Conservation (phyloP, 2,113 vertebrate genomes). For the Eptesicus fuscus region DNA sequence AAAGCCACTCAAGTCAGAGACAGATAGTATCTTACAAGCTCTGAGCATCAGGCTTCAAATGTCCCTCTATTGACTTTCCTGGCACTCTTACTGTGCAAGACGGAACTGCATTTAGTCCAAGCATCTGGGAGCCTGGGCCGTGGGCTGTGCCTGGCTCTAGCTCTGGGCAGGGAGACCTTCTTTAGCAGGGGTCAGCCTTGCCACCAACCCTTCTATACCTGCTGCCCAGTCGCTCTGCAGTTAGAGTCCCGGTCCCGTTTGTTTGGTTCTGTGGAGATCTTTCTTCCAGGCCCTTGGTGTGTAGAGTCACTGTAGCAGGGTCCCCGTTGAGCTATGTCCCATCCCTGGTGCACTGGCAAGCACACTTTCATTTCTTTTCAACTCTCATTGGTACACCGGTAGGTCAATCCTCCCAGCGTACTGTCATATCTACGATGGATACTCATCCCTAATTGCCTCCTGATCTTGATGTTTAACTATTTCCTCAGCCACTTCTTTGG, state of each 20-base stretch:
- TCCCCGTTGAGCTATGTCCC: background rate
- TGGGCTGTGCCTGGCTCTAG: background rate
- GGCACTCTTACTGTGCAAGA: background rate
- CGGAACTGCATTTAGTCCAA: background rate
- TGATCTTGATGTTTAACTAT: background rate
- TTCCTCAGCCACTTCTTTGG: background rate
- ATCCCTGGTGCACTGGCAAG: background rate
- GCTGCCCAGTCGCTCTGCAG: background rate
- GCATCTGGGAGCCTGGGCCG: background rate
- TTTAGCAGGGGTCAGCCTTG: background rate
- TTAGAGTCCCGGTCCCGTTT: background rate
- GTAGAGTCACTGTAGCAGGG: background rate
- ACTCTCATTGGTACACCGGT: background rate
- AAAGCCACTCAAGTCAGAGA: conserved; percentile 63
- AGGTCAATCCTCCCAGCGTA: background rate
- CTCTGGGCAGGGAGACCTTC: background rate
- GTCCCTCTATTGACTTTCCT: conserved; percentile 45
- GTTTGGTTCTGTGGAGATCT: background rate
- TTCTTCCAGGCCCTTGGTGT: background rate
- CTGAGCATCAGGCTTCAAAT: conserved; percentile 19
- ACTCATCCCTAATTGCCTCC: background rate
- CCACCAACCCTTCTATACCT: background rate
- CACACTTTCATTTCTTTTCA: background rate
- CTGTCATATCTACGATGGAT: background rate
- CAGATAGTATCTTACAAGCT: conserved; percentile 63